phyloP scores from a whole-genome alignment of 1,140 invertebrate genomes.

The Nephila pilipes region DNA sequence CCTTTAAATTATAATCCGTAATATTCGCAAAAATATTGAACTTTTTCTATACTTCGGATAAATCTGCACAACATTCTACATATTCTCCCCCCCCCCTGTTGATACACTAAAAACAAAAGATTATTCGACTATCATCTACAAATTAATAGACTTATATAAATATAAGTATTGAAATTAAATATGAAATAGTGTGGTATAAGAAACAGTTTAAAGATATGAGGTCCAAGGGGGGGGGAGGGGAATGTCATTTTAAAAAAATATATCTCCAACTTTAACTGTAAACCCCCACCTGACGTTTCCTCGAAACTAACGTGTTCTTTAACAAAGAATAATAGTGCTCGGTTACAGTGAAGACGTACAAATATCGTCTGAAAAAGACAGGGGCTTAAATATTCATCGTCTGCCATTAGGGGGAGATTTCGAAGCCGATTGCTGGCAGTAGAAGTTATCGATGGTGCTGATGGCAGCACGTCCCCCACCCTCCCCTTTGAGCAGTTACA shows the following conservation, averaged over 20 bases:
- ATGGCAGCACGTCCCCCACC: constrained; percentile 23
- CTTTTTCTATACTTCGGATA: too few species aligned
- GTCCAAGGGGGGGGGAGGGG: neutral
- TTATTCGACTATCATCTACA: too few species aligned
- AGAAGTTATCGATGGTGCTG: constrained; percentile 70
- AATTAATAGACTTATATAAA: too few species aligned
- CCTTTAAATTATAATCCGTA: too few species aligned
- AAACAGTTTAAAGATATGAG: neutral
- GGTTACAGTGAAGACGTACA: constrained; percentile 40
- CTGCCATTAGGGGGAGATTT: constrained; percentile 73
- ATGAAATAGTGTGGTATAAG: neutral
- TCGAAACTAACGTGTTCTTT: constrained; percentile 60
- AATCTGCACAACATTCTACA: too few species aligned
- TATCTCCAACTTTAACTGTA: constrained; percentile 44
- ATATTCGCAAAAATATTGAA: too few species aligned
- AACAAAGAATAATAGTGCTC: constrained; percentile 69
- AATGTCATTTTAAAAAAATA: constrained; percentile 32
- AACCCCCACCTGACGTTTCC: constrained; percentile 38
- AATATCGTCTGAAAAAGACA: constrained; percentile 59
- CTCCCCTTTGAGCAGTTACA: constrained; percentile 47
- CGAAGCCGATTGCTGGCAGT: constrained; percentile 59
- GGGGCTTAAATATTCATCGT: constrained; percentile 75
- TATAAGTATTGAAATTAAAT: neutral
- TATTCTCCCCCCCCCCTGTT: too few species aligned
- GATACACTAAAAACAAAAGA: too few species aligned